These are phyloP conservation scores for Ferdinandea cuprea DNA, from an alignment of 2,888 invertebrate genomes.

Conservation along the genomic window DNA sequence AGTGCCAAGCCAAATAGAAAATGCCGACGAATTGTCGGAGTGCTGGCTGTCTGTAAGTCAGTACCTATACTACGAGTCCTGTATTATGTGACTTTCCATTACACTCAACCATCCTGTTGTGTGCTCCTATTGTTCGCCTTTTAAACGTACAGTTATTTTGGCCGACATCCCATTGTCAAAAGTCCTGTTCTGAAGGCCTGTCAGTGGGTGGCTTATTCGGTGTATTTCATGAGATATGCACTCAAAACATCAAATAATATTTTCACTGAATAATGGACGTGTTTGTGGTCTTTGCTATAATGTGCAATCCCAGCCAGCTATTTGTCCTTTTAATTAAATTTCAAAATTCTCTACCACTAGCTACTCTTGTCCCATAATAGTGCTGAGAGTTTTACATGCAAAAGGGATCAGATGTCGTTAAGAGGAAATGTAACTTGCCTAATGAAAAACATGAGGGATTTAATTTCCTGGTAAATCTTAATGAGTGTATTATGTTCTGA, in stretches of 20 bases:
- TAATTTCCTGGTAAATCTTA: background rate
- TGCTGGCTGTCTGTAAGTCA: background rate
- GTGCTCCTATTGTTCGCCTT: background rate
- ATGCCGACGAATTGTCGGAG: conserved; percentile 24
- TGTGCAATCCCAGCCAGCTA: conserved; percentile 5
- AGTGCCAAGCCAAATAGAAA: conserved; percentile 11
- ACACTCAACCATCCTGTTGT: background rate
- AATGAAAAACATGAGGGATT: background rate
- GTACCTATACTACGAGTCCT: background rate
- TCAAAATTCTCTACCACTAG: conserved; percentile 18
- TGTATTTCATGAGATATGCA: conserved; percentile 39
- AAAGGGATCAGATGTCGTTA: background rate
- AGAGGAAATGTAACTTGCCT: background rate
- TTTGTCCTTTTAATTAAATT: conserved; percentile 41
- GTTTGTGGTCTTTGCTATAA: conserved; percentile 12
- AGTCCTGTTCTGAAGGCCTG: background rate
- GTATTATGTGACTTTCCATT: background rate
- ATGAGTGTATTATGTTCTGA: background rate
- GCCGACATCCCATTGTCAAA: conserved; percentile 10
- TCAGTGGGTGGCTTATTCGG: background rate
- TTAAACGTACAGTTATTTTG: conserved; percentile 20
- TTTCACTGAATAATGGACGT: conserved; percentile 40
- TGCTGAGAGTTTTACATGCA: background rate
- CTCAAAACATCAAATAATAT: conserved; percentile 55
- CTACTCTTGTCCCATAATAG: background rate